phyloP scores from a whole-genome alignment of 2,797 vertebrate species.

The Pangasius macronema region DNA sequence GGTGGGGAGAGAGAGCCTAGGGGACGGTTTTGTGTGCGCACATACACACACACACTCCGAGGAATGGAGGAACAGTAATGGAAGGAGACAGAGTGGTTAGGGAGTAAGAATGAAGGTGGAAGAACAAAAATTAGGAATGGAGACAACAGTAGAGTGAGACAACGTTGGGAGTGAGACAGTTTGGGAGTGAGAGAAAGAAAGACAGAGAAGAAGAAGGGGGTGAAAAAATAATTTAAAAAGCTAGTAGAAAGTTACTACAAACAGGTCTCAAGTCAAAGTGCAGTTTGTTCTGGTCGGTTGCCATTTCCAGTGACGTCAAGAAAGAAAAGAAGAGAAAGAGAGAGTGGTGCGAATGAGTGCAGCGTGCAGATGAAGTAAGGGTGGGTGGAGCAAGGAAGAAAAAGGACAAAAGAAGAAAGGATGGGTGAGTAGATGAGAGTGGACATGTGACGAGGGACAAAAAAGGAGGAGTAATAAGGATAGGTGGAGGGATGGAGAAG shows the following conservation, averaged over 20 bases:
- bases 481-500: neutral
- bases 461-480: neutral
- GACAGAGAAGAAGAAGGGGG: neutral
- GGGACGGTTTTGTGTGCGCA: neutral
- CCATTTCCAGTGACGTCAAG: neutral
- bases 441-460: neutral
- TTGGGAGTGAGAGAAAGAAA: neutral
- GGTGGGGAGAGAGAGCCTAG: neutral
- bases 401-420: neutral
- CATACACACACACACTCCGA: conserved; percentile 38
- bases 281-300: neutral
- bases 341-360: neutral
- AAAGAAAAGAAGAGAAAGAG: neutral
- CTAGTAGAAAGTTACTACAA: neutral
- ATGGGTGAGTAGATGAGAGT: neutral
- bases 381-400: neutral
- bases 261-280: neutral
- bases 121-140: conserved; percentile 2
- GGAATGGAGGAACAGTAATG: neutral
- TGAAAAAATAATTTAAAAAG: neutral
- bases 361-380: no score
- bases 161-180: neutral
- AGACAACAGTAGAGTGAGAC: conserved; percentile 13
- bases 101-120: conserved; percentile 17
- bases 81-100: conserved; percentile 23